Evolutionary conservation across 2,797 vertebrate genomes (phyloP).

Genomic region (Clarias laeviceps): DNA sequence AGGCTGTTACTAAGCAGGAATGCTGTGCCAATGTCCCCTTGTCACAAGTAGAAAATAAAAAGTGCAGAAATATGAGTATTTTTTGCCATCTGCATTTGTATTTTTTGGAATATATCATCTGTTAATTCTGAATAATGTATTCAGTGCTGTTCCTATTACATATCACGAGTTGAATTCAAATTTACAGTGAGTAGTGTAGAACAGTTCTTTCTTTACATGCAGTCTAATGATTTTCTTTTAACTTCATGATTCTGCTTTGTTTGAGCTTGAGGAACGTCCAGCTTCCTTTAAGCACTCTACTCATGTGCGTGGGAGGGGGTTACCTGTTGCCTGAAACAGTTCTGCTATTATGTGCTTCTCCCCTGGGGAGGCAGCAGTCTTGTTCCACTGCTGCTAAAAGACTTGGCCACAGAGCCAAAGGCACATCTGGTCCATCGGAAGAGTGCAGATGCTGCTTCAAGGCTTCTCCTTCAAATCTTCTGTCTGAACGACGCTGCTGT

Average conservation of each 20-base stretch:
- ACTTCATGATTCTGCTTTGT: background rate
- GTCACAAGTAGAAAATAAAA: background rate
- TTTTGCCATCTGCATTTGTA: background rate
- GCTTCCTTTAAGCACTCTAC: slow-evolving; percentile 19
- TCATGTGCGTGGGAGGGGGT: slow-evolving; percentile 51
- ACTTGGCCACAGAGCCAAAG: slow-evolving; percentile 69
- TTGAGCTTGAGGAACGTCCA: slow-evolving; percentile 7
- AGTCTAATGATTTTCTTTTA: background rate
- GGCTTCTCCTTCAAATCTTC: slow-evolving; percentile 48
- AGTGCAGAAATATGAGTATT: too few relatives aligned
- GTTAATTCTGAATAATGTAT: background rate
- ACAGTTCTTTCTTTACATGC: background rate
- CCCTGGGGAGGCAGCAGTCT: slow-evolving; percentile 65
- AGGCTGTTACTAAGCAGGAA: background rate
- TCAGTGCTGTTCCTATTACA: background rate
- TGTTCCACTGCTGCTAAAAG: slow-evolving; percentile 65
- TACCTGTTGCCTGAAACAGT: slow-evolving; percentile 78
- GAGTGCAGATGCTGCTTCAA: slow-evolving; percentile 69
- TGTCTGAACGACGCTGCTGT: slow-evolving; percentile 23
- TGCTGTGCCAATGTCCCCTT: background rate
- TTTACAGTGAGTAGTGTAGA: background rate
- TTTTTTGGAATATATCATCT: background rate
- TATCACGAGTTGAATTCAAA: slow-evolving; percentile 1
- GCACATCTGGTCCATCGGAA: slow-evolving; percentile 74
- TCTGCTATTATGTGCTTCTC: slow-evolving; percentile 71